phyloP scores from a whole-genome alignment of 2,797 vertebrate genomes.

The Argentina silus region DNA sequence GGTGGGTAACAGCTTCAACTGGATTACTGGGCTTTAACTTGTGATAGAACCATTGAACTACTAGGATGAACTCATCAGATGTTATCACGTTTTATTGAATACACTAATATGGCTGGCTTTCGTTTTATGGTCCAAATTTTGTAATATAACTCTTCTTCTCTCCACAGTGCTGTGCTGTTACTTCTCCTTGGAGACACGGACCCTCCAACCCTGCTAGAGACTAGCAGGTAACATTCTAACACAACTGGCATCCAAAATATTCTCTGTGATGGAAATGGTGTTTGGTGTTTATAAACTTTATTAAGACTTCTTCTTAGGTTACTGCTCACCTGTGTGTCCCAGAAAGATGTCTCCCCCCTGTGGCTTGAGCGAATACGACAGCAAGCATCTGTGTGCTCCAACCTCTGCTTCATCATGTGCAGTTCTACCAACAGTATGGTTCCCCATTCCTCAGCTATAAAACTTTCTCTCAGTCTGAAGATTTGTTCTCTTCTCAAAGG shows the following conservation, averaged over 20 bases:
- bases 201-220: constrained; percentile 93
- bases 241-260: too few species aligned
- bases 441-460: too few species aligned
- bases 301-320: constrained; percentile 77
- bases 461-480: neutral
- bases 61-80: too few species aligned
- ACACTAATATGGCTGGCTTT: too few species aligned
- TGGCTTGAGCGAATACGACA: constrained; percentile 90
- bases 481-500: neutral
- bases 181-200: constrained; percentile 90
- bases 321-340: constrained; percentile 91
- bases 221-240: constrained; percentile 81
- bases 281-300: neutral
- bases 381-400: constrained; percentile 77
- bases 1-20: constrained; percentile 73
- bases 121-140: neutral
- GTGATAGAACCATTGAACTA: too few species aligned
- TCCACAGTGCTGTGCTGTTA: constrained; percentile 85
- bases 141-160: constrained; percentile 27
- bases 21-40: too few species aligned
- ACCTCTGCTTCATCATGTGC: constrained; percentile 93
- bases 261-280: too few species aligned
- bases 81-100: too few species aligned
- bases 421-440: constrained; percentile 91
- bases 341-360: constrained; percentile 82